Percentiles rank a stretch among this genome's conserved stretches.
Evolutionary conservation across 2,797 vertebrate species (phyloP).

Genomic region (Cirrhinus molitorella): DNA sequence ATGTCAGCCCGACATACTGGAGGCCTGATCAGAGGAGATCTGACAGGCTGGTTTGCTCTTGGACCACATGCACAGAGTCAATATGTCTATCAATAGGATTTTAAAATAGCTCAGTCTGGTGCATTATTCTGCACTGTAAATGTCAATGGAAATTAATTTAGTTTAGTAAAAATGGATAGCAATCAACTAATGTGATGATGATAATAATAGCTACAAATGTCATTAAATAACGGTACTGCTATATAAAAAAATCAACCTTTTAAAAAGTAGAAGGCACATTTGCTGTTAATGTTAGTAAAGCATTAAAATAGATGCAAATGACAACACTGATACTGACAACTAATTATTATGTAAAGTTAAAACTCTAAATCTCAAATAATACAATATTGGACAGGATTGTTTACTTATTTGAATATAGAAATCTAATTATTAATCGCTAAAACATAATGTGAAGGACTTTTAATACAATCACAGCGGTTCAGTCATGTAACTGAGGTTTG

Average conservation of each 20-base stretch:
- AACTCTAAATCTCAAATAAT: not conserved
- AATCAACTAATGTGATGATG: not conserved
- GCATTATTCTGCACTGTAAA: not conserved
- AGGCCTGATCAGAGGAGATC: slow-evolving; percentile 8
- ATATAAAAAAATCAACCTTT: not conserved
- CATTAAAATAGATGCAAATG: slow-evolving; percentile 1
- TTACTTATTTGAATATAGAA: not conserved
- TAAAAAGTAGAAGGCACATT: not conserved
- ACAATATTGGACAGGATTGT: not conserved
- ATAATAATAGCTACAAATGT: slow-evolving; percentile 3
- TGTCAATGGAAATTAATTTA: not conserved
- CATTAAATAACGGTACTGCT: not conserved
- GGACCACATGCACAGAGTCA: not conserved
- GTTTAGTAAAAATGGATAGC: not conserved
- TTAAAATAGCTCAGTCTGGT: slow-evolving; percentile 13
- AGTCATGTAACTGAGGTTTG: not conserved
- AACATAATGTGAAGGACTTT: not conserved
- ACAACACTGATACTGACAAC: not conserved
- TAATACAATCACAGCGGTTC: not conserved
- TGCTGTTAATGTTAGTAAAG: not conserved
- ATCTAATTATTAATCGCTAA: not conserved
- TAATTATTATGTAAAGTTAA: not conserved
- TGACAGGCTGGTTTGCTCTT: not conserved
- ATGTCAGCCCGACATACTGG: not conserved
- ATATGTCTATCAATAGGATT: not conserved